Base-by-base conservation (phyloP, 2,888 invertebrate genomes). In the Tillus elongatus region DNA sequence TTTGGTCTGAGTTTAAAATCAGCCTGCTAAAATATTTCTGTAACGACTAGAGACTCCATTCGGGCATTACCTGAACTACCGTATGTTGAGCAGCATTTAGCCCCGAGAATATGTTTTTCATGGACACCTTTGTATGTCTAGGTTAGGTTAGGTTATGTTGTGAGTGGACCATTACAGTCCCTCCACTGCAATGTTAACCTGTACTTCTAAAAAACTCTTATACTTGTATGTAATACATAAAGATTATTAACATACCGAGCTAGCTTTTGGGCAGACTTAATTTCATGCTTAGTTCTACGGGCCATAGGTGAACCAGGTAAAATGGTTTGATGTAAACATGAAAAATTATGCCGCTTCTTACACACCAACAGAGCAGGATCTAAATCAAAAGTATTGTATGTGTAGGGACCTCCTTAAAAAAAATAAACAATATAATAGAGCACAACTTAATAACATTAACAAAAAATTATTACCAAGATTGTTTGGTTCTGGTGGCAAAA, bases 201-300 rank as follows among this genome's bases (percentile, higher is more conserved):
- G n/a, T n/a, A n/a, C n/a, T n/a, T n/a, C n/a, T n/a, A n/a, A n/a
- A n/a, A n/a, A n/a, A n/a, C n/a, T n/a, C n/a, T n/a, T n/a, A n/a
- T n/a, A n/a, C n/a, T n/a, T 19, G 24, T 19, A n/a, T n/a, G 24
- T 8, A 19, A 19, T 8, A n/a, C 24, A 16, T 16, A 19, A 12
- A 16, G 13, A 28, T 29, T 30, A 15, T 27, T 15, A 3, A 19
- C 47, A 55, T 72, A 77, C 55, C 75, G 69, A 12, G 83, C 83
- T 57, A 77, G 70, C 72, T 84, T 83, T 66, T 92, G 92, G 3
- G 95, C 90, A 9, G 85, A 79, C 59, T 86, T 88, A 11, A 95
- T 86, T 70, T 97, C 97, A 53, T 96, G 92, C 60, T 95, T 93
- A 4, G 95, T 95, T 49, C 97, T 72, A 3, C 88, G 70, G 0